Evolutionary conservation across 2,113 vertebrate species (phyloP), one percentile per base, ranked within the genome.

Genomic region (Copsychus sechellarum): DNA sequence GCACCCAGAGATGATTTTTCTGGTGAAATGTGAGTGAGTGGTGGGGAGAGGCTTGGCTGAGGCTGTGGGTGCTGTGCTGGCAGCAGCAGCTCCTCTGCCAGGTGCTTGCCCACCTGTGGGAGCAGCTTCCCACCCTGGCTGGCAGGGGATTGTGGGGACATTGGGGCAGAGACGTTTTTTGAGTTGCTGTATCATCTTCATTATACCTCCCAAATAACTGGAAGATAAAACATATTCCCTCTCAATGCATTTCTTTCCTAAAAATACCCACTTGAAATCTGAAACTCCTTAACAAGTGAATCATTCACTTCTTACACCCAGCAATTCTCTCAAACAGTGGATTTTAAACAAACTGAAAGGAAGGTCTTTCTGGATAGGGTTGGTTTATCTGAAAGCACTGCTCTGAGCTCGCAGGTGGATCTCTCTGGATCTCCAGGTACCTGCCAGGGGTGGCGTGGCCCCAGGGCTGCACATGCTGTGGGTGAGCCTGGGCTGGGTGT

Each of bases 381-480:
- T 40, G n/a, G n/a, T 71, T 92, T 26, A 10, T 34, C 13, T 29
- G 54, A 43, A 48, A 34, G 34, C 28, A 20, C n/a, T 57, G 42
- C 6, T 36, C 40, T 40, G 40, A 36, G 36, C 36, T 9, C 36
- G 9, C 36, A 36, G 36, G 24, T 14, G 29, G 38, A 7, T 64
- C n/a, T 56, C 16, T 56, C 28, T 22, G 22, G 18, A 11, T 53
- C 8, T 4, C 29, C 8, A 24, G 12, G n/a, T 5, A 47, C 28
- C 19, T 0, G 1, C 36, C 22, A 20, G 48, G 36, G 43, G 19
- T 23, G 26, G 31, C 4, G 1, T 24, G 21, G 28, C 9, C 57
- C 57, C 5, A 13, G 36, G n/a, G 28, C 33, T 73, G 70, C 40
- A 22, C 53, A 16, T 4, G 36, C 36, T 36, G 36, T 36, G 36